Conservation (phyloP, 2,888 invertebrate genomes). For the Cephus runcator region DNA sequence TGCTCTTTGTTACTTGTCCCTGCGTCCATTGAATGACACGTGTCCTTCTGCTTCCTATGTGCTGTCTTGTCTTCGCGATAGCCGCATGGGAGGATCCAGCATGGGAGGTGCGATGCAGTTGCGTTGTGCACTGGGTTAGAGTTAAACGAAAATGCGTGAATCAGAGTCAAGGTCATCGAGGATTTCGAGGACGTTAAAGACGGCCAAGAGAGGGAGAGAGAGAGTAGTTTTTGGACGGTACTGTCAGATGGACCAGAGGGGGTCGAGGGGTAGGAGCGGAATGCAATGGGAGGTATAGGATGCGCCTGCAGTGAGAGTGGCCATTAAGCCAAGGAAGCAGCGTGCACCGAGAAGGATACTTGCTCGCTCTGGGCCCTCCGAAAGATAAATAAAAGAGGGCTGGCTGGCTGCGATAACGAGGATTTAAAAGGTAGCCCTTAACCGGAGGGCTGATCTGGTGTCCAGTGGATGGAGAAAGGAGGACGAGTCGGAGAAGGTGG, state of each 20-base stretch:
- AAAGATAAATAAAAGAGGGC: conserved; percentile 42
- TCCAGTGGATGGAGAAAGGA: not conserved
- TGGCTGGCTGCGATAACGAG: conserved; percentile 41
- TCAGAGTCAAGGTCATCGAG: not conserved
- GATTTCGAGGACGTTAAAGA: not conserved
- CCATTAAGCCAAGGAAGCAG: conserved; percentile 22
- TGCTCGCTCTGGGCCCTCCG: conserved; percentile 33
- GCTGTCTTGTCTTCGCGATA: not conserved
- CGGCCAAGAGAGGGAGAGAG: not conserved
- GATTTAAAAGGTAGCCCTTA: conserved; percentile 37
- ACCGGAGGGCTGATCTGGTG: conserved; percentile 1
- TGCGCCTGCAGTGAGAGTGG: conserved; percentile 26
- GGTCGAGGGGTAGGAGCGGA: conserved; percentile 6
- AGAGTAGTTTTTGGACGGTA: not conserved
- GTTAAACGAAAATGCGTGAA: not conserved
- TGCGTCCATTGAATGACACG: not conserved
- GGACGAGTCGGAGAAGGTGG: not conserved
- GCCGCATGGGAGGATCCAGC: not conserved
- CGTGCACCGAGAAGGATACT: conserved; percentile 38
- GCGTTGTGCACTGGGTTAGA: not conserved
- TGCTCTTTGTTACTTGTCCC: not conserved
- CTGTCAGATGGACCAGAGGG: not conserved
- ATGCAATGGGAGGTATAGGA: conserved; percentile 12
- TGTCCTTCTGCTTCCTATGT: not conserved
- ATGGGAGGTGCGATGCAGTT: not conserved